Percentiles rank a stretch among this genome's conserved stretches.
Conservation (phyloP, 2,888 invertebrate genomes). For the Catocala nupta region DNA sequence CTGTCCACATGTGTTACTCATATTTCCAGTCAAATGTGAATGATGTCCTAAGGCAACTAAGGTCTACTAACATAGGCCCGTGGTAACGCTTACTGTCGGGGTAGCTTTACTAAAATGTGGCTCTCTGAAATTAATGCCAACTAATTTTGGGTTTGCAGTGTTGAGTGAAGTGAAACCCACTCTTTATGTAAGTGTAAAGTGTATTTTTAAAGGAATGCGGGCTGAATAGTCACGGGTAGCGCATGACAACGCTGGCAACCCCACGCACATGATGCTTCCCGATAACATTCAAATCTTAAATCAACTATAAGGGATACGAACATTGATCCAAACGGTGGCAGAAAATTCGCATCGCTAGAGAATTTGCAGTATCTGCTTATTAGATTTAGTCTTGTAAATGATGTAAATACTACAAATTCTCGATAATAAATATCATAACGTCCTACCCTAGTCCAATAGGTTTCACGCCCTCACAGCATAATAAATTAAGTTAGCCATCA, state of each 20-base stretch:
- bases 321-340: slow-evolving; percentile 46
- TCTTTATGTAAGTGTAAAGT: slow-evolving; percentile 82
- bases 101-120: slow-evolving; percentile 70
- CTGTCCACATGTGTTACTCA: slow-evolving; percentile 25
- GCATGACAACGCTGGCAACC: slow-evolving; percentile 81
- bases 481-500: slow-evolving; percentile 76
- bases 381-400: slow-evolving; percentile 59
- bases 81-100: slow-evolving; percentile 63
- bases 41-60: slow-evolving; percentile 36
- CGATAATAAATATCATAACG: slow-evolving; percentile 48
- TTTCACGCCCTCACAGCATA: slow-evolving; percentile 77
- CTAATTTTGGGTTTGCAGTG: slow-evolving; percentile 86
- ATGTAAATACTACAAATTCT: slow-evolving; percentile 66
- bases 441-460: slow-evolving; percentile 66
- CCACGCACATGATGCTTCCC: slow-evolving; percentile 80
- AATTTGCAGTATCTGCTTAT: slow-evolving; percentile 68
- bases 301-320: slow-evolving; percentile 39
- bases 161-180: slow-evolving; percentile 84
- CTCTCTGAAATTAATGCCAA: slow-evolving; percentile 74
- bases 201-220: slow-evolving; percentile 80
- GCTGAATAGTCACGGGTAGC: slow-evolving; percentile 83
- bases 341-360: slow-evolving; percentile 53
- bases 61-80: slow-evolving; percentile 62
- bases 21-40: slow-evolving; percentile 31
- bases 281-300: slow-evolving; percentile 57